Evolutionary conservation across 2,888 invertebrate genomes (phyloP), one percentile per base, ranked within the genome.

Genomic region (Smittia aterrima): DNA sequence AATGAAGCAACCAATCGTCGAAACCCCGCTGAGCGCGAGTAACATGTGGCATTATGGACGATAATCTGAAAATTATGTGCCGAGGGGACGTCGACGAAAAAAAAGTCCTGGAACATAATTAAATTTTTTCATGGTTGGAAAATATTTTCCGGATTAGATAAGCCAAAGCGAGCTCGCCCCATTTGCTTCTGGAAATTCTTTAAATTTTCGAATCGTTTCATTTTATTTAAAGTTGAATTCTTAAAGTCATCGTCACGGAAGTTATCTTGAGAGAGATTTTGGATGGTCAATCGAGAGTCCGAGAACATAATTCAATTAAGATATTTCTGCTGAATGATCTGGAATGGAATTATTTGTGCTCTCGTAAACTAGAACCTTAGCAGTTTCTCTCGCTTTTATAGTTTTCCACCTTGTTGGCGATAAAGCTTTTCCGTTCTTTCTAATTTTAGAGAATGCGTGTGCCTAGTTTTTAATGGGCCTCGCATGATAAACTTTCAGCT

Each of bases 1-100:
- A 66, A 66, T 66, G 66, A 66, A 32, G 32, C n/a, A n/a, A n/a
- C n/a, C n/a, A n/a, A n/a, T n/a, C n/a, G n/a, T n/a, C n/a, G n/a
- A n/a, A 64, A 64, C 16, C 27, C 22, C n/a, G 18, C 38, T 16
- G 38, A 32, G 62, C 25, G n/a, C 4, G 62, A 64, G 32, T 66
- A 66, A 66, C 66, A 66, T 66, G 66, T 66, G 66, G 66, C 66
- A 16, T 66, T 66, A 66, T 66, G 66, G 24, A 47, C 18, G 66
- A 66, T 66, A 66, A 66, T 66, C 66, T 27, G 18, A 38, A 66
- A 66, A 66, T 66, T 66, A 66, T 66, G 66, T 66, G 66, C 27
- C 38, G 32, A 66, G 66, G 66, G 18, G 7, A 18, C 9, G 18
- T 1, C 27, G 13, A 66, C 27, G 32, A 32, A 18, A 16, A 66